Evolutionary conservation across 1,140 invertebrate species (phyloP).

Genomic region (Heliconius himera): DNA sequence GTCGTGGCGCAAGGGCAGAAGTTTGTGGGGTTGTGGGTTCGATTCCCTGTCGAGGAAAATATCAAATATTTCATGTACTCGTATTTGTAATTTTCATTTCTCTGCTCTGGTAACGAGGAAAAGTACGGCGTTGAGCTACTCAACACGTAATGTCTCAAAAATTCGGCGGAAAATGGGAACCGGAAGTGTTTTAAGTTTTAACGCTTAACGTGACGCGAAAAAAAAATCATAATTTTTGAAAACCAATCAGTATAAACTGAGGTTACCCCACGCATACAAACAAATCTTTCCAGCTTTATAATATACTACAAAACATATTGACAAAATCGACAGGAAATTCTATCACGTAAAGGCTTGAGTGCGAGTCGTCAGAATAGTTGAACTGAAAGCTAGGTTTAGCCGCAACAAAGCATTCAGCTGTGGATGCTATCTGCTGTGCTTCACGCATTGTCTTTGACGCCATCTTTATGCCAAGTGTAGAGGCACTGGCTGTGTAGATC

Average conservation of each 20-base stretch:
- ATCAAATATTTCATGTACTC: background rate
- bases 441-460: conserved; percentile 5
- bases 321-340: background rate
- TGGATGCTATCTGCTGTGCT: background rate
- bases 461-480: background rate
- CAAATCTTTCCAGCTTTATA: no score
- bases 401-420: conserved; percentile 7
- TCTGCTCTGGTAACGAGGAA: background rate
- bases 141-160: background rate
- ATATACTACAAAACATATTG: no score
- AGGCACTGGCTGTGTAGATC: background rate
- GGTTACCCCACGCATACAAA: no score
- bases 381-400: conserved; percentile 2
- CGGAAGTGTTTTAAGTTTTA: background rate
- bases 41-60: background rate
- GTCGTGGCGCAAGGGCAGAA: background rate
- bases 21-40: background rate
- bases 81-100: background rate
- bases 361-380: background rate
- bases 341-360: background rate
- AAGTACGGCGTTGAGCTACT: background rate
- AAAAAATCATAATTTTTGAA: background rate
- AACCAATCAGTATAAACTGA: no score
- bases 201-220: background rate
- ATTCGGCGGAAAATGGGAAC: background rate